phyloP scores from a whole-genome alignment of 2,113 vertebrate genomes.

The Nyctibius bracteatus region DNA sequence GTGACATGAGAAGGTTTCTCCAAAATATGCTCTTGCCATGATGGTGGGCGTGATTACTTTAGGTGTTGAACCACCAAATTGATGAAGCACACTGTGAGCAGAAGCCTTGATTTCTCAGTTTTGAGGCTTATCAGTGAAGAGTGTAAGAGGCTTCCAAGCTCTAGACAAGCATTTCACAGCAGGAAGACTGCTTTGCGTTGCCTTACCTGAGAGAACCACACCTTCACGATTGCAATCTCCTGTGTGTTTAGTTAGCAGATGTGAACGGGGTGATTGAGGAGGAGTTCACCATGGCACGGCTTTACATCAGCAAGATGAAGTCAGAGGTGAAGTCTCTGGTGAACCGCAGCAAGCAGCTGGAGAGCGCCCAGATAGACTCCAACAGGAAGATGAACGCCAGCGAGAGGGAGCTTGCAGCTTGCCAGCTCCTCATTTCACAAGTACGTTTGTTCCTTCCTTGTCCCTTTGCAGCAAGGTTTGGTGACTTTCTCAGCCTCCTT shows the following conservation, averaged over 20 bases:
- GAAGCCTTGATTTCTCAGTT: not conserved
- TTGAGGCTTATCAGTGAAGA: not conserved
- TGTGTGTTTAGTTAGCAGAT: slow-evolving; percentile 77
- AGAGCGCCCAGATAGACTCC: slow-evolving; percentile 84
- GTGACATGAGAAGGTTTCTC: not conserved
- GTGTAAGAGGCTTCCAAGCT: not conserved
- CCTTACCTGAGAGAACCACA: not conserved
- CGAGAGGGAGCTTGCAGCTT: slow-evolving; percentile 87
- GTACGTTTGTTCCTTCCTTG: slow-evolving; percentile 23
- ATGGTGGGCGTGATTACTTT: not conserved
- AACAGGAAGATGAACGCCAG: slow-evolving; percentile 89
- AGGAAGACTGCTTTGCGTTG: not conserved
- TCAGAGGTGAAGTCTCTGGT: slow-evolving; percentile 90
- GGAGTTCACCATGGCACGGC: slow-evolving; percentile 88
- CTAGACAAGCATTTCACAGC: not conserved
- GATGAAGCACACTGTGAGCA: not conserved
- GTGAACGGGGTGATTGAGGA: slow-evolving; percentile 87
- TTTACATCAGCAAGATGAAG: slow-evolving; percentile 94
- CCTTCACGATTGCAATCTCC: not conserved
- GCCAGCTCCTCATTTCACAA: slow-evolving; percentile 90
- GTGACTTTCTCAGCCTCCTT: not conserved
- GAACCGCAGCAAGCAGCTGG: slow-evolving; percentile 89
- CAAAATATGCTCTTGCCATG: not conserved
- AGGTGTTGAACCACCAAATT: not conserved
- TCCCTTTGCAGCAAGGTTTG: not conserved